Conservation (phyloP, 2,797 vertebrate species). For the Xiphorhynchus erythropygius region DNA sequence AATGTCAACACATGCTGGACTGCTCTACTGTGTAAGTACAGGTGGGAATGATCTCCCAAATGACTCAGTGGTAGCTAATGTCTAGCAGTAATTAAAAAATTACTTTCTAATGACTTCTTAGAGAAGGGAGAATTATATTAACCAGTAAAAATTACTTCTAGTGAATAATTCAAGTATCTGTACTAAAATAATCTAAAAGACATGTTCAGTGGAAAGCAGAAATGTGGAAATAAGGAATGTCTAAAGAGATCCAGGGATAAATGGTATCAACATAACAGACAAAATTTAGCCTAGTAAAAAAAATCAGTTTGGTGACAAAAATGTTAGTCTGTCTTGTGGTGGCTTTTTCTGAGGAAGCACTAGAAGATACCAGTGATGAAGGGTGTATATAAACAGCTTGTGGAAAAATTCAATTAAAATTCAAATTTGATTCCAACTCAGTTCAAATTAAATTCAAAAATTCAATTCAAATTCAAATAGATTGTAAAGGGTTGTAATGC, state of each 20-base stretch:
- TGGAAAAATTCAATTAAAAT: not conserved
- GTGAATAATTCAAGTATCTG: not conserved
- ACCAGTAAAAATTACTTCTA: not conserved
- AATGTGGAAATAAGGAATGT: not conserved
- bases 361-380: not conserved
- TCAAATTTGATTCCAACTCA: constrained; percentile 3
- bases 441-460: constrained; percentile 23
- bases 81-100: not conserved
- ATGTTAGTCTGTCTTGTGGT: not conserved
- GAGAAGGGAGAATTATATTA: not conserved
- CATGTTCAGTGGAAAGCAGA: not conserved
- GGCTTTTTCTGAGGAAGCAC: not conserved
- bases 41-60: not conserved
- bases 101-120: not conserved
- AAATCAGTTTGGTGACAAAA: not conserved
- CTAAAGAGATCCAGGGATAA: not conserved
- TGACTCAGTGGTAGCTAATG: not conserved
- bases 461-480: constrained; percentile 2
- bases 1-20: not conserved
- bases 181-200: not conserved
- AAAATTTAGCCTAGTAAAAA: not conserved
- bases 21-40: not conserved
- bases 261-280: not conserved
- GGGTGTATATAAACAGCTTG: constrained; percentile 19
- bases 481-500: not conserved